Conservation (phyloP, 2,113 vertebrate genomes). For the Oryzias javanicus region DNA sequence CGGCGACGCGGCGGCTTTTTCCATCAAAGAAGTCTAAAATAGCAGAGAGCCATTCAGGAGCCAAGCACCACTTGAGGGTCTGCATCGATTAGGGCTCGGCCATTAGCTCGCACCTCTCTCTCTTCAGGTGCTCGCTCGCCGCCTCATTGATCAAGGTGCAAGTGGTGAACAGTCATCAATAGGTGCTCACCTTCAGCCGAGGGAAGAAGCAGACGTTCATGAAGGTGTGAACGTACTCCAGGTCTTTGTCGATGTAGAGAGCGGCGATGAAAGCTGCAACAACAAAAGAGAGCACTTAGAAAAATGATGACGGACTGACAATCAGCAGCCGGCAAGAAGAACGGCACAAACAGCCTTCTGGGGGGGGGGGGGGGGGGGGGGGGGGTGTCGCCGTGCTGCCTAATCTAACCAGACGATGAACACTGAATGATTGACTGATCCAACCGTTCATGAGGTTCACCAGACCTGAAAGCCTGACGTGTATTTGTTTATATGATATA, state of each 20-base stretch:
- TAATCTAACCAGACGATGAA: too few relatives aligned
- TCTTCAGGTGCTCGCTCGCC: conserved; percentile 23
- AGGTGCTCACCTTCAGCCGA: conserved; percentile 83
- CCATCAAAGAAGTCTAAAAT: conserved; percentile 49
- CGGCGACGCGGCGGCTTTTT: conserved; percentile 8
- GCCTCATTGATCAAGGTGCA: conserved; percentile 53
- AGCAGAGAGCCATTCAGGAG: conserved; percentile 38
- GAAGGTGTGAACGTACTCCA: conserved; percentile 97
- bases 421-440: too few relatives aligned
- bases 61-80: conserved; percentile 42
- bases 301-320: not conserved
- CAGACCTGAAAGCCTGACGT: too few relatives aligned
- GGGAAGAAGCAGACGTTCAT: conserved; percentile 99
- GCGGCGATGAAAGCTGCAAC: conserved; percentile 94
- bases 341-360: too few relatives aligned
- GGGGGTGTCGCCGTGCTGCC: too few relatives aligned
- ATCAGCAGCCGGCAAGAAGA: too few relatives aligned
- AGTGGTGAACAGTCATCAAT: conserved; percentile 27
- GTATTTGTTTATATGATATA: too few relatives aligned
- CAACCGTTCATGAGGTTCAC: too few relatives aligned
- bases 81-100: conserved; percentile 45
- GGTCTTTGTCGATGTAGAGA: conserved; percentile 96
- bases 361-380: too few relatives aligned
- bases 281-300: conserved; percentile 1
- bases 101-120: conserved; percentile 44